Base-by-base conservation (phyloP, 2,113 vertebrate species). In the Drymodes brunneopygia region DNA sequence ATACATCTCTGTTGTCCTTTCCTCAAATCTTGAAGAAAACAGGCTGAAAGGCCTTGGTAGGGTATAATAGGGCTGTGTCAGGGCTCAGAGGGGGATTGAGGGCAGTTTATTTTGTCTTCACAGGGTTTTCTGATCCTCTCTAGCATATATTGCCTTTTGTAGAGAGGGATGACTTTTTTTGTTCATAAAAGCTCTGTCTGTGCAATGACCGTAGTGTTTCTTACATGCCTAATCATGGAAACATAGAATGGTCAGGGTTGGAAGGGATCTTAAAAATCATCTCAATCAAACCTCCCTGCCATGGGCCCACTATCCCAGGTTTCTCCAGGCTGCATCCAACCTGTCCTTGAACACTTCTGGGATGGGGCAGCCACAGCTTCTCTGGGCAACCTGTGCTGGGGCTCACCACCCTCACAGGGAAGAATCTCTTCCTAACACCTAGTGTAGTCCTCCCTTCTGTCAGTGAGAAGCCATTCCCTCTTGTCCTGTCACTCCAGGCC, bases 251-350 rank as follows among this genome's bases (percentile, higher is more conserved):
- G 23, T 17, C 21, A 40, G n/a, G 16, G 33, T 40, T 74, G 69
- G 45, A 81, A 67, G 16, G 9, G 28, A 25, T 42, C 51, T 29
- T 47, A 16, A 51, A 51, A 81, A 10, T n/a, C 10, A 45, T 29
- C 23, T 81, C 13, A 40, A 53, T 74, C 31, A 35, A 72, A 25
- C 12, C 33, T 31, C 22, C 35, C 67, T 51, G 44, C 36, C 22
- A 9, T 9, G 42, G 31, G 3, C 24, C 23, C 16, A 6, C 33
- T 1, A 10, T 0, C 1, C 6, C 60, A 66, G 44, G 11, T 58
- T 58, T 13, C 51, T 74, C 20, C n/a, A 51, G 33, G 51, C 23
- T 6, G 5, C 12, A 15, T 44, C 51, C 58, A 60, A 3, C 19
- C 11, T 60, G 25, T 4, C 47, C 29, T 70, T 38, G 47, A 16